Conservation (phyloP, 2,888 invertebrate genomes). For the Resseliella maxima region DNA sequence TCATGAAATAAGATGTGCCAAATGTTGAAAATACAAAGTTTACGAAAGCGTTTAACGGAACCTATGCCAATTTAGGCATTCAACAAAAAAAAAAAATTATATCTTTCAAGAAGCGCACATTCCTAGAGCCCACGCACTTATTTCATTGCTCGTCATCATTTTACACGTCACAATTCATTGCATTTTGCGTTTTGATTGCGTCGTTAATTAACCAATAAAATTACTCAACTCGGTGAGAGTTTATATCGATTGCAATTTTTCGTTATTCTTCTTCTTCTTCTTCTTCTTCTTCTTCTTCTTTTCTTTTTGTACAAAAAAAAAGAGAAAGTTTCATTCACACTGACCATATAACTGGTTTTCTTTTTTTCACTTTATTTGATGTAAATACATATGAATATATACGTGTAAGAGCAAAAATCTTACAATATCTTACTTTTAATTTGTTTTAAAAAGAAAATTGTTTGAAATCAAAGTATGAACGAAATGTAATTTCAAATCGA, state of each 20-base stretch:
- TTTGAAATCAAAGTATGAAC: no score
- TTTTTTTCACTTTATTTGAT: background rate
- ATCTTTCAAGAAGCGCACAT: no score
- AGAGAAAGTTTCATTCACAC: conserved; percentile 28
- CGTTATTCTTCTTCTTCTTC: background rate
- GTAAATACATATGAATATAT: background rate
- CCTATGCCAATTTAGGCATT: no score
- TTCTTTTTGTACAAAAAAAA: background rate
- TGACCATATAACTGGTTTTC: conserved; percentile 21
- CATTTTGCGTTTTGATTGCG: background rate
- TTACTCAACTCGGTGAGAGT: background rate
- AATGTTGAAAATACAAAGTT: no score
- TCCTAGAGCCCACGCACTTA: background rate
- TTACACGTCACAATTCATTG: background rate
- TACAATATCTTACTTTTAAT: no score
- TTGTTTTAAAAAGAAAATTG: no score
- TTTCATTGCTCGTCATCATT: background rate
- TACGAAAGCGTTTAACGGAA: no score
- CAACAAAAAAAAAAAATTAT: no score
- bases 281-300: background rate
- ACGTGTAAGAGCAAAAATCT: background rate
- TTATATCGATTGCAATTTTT: conserved; percentile 1
- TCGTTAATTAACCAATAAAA: background rate
- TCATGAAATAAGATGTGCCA: no score
- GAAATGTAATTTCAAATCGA: no score